Conservation (phyloP, 1,140 invertebrate species). For the Artemia franciscana region DNA sequence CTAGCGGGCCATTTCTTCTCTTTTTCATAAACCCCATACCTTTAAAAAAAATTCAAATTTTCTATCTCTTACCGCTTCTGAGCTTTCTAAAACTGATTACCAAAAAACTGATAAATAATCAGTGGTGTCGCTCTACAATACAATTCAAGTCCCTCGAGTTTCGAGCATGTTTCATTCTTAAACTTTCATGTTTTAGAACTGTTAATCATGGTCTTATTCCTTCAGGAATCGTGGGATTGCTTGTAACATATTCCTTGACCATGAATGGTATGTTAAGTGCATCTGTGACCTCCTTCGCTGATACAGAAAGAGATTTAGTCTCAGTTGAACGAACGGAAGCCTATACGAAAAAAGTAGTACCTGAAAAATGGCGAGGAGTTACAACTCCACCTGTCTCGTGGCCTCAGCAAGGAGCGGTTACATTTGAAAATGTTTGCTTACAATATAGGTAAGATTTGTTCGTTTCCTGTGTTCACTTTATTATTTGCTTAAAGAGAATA, state of each 20-base stretch:
- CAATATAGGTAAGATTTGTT: slow-evolving; percentile 13
- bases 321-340: slow-evolving; percentile 51
- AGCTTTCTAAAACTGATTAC: no score
- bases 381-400: slow-evolving; percentile 17
- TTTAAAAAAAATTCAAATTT: no score
- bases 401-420: slow-evolving; percentile 16
- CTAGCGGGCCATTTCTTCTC: no score
- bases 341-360: slow-evolving; percentile 55
- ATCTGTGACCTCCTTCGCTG: slow-evolving; percentile 71
- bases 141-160: no score
- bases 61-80: no score
- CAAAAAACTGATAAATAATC: no score
- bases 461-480: slow-evolving; percentile 25
- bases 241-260: slow-evolving; percentile 77
- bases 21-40: no score
- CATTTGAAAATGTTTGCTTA: slow-evolving; percentile 19
- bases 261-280: slow-evolving; percentile 63
- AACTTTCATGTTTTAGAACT: no score
- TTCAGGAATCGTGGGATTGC: slow-evolving; percentile 63
- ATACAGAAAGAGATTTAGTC: slow-evolving; percentile 77
- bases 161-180: no score
- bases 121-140: no score
- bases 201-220: slow-evolving; percentile 13
- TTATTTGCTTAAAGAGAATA: slow-evolving; percentile 33
- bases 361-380: slow-evolving; percentile 17